Evolutionary conservation across 1,140 invertebrate genomes (phyloP), one percentile per base, ranked within the genome.

Genomic region (Drosophila pallidifrons): DNA sequence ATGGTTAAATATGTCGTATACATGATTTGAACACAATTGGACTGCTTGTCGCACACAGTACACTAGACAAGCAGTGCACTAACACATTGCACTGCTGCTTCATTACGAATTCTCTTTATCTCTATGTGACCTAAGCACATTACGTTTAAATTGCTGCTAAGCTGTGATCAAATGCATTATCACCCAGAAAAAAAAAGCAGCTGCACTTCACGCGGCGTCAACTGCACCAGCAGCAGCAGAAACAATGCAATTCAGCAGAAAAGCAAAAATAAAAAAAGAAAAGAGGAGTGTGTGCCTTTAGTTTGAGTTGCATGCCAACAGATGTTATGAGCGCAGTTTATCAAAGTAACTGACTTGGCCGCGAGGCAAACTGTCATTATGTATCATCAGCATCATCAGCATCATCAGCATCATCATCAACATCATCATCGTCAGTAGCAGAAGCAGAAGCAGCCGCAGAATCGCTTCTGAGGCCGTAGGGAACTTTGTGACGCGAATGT

Each of bases 351-450:
- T 83, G 64, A 77, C 76, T 76, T 70, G 52, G 71, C 71, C 47
- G 68, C 65, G 25, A 66, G 67, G 69, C 47, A 76, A 67, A 76
- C 72, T 79, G 76, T 79, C 72, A 83, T 83, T 82, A 75, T 75
- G 70, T 47, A 73, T 77, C 76, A 82, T 76, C 80, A 82, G 59
- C 69, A 68, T 16, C 63, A 58, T 46, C 79, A 66, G 46, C 65
- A 66, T n/a, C 46, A 68, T 30, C 52, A 70, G 11, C 38, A 35
- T 28, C 35, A 35, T 32, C 32, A 45, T 7, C 43, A 32, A 43
- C 51, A 20, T 55, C 51, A 45, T n/a, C 43, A 32, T 51, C 51
- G 16, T 55, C 51, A 38, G 41, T 54, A 67, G 30, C 38, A 52
- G 25, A 3, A 52, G 5, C 52, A 55, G 30, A 3, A 8, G 28